A percentile compares a stretch with the other conserved stretches of the same genome.
phyloP scores from a whole-genome alignment of 2,113 vertebrate species.

The Rousettus leschenaultii region DNA sequence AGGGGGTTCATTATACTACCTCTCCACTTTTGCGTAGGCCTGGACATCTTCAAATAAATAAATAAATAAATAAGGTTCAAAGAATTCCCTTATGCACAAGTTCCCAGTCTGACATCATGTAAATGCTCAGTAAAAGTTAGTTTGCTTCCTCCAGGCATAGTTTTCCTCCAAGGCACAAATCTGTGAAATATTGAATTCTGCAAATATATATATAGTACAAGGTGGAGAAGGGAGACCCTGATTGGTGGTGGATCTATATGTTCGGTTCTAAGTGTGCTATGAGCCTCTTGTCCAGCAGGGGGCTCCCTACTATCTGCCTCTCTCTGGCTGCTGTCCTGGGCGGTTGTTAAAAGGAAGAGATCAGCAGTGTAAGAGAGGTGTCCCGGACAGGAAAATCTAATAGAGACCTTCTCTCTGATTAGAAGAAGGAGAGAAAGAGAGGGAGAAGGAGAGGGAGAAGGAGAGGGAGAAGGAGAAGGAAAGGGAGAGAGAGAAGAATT shows the following conservation, averaged over 20 bases:
- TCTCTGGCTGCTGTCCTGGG: not conserved
- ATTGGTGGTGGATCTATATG: not conserved
- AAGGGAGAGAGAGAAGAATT: not conserved
- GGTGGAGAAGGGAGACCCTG: not conserved
- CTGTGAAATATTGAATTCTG: not conserved
- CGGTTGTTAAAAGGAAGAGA: not conserved
- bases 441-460: not conserved
- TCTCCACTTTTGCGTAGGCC: not conserved
- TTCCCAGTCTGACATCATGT: not conserved
- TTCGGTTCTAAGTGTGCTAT: not conserved
- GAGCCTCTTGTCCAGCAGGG: constrained; percentile 27
- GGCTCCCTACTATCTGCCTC: not conserved
- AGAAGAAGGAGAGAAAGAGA: not conserved
- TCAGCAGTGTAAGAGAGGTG: not conserved
- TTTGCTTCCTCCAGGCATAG: not conserved
- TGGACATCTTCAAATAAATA: not conserved
- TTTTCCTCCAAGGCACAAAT: not conserved
- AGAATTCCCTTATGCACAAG: not conserved
- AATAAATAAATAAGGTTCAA: not conserved
- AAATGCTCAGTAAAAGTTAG: not conserved
- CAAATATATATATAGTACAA: not conserved
- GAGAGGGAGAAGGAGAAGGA: not conserved
- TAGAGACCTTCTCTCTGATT: not conserved
- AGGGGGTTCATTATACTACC: not conserved
- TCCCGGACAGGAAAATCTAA: not conserved